A percentile compares a stretch with the other conserved stretches of the same genome.
Evolutionary conservation across 1,140 invertebrate species (phyloP).

Genomic region (Microplitis mediator): DNA sequence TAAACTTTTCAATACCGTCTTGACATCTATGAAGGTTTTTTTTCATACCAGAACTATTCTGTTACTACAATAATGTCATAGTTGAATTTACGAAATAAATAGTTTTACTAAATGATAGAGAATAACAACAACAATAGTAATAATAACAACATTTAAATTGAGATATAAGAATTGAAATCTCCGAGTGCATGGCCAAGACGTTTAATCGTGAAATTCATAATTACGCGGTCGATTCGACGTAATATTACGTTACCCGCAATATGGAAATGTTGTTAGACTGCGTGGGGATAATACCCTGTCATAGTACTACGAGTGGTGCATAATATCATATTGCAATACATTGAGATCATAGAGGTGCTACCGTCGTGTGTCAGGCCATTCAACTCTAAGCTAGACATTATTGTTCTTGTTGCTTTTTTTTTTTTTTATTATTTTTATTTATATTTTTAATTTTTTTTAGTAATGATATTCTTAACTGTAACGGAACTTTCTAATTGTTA

Average conservation of each 20-base stretch:
- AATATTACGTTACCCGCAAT: conserved; percentile 48
- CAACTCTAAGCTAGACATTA: conserved; percentile 24
- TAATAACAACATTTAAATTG: not conserved
- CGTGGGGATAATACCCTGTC: conserved; percentile 56
- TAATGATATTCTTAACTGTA: not conserved
- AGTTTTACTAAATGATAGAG: not conserved
- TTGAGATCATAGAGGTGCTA: conserved; percentile 42
- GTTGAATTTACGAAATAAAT: too few species aligned
- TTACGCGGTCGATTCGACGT: conserved; percentile 50
- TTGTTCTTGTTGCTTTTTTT: not conserved
- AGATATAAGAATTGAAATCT: not conserved
- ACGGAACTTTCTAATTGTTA: too few species aligned
- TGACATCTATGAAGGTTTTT: too few species aligned
- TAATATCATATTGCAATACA: conserved; percentile 55
- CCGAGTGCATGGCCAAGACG: conserved; percentile 29
- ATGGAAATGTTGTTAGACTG: conserved; percentile 51
- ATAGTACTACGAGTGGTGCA: conserved; percentile 46
- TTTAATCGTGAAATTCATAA: conserved; percentile 45
- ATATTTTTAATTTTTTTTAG: not conserved
- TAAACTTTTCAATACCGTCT: too few species aligned
- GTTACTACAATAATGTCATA: too few species aligned
- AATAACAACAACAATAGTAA: not conserved
- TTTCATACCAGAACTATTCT: too few species aligned
- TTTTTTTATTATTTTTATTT: not conserved
- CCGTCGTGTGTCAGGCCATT: conserved; percentile 34